Percentiles rank a stretch among this genome's conserved stretches.
phyloP scores from a whole-genome alignment of 2,888 invertebrate genomes.

The Harpalus rubripes region DNA sequence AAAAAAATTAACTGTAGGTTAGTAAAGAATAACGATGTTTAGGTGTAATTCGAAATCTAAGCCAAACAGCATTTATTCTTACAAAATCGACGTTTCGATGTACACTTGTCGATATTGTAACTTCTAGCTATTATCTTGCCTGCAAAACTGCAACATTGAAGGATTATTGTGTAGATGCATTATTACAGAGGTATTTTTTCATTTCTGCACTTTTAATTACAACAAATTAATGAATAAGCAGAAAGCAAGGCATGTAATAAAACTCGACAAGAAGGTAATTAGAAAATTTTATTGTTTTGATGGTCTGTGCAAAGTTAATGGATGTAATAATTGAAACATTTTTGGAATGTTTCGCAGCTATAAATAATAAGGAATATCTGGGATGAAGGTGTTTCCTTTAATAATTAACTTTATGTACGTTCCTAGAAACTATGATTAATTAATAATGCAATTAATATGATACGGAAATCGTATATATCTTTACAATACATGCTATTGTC shows the following conservation, averaged over 20 bases:
- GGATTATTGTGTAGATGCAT: slow-evolving; percentile 1
- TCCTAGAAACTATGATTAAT: neutral
- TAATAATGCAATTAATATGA: slow-evolving; percentile 1
- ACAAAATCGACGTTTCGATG: too few relatives aligned
- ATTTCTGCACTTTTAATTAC: slow-evolving; percentile 34
- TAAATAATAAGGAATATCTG: neutral
- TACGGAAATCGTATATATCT: neutral
- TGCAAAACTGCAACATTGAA: neutral
- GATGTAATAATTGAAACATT: slow-evolving; percentile 7
- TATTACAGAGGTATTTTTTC: slow-evolving; percentile 17
- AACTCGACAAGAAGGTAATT: slow-evolving; percentile 24
- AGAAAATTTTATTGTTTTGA: slow-evolving; percentile 31
- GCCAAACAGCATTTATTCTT: too few relatives aligned
- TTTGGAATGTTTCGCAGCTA: neutral
- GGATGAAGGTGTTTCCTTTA: neutral
- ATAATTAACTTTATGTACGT: neutral
- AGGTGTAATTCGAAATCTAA: too few relatives aligned
- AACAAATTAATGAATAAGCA: slow-evolving; percentile 24
- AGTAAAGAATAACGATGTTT: too few relatives aligned
- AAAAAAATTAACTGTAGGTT: too few relatives aligned
- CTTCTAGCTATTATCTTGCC: neutral
- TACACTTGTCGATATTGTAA: neutral
- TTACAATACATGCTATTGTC: neutral
- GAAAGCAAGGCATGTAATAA: slow-evolving; percentile 19
- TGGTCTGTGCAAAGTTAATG: neutral